A percentile compares a stretch with the other conserved stretches of the same genome.
These are phyloP conservation scores for Oryzias javanicus DNA, from an alignment of 2,113 vertebrate species.

Conservation along the genomic window DNA sequence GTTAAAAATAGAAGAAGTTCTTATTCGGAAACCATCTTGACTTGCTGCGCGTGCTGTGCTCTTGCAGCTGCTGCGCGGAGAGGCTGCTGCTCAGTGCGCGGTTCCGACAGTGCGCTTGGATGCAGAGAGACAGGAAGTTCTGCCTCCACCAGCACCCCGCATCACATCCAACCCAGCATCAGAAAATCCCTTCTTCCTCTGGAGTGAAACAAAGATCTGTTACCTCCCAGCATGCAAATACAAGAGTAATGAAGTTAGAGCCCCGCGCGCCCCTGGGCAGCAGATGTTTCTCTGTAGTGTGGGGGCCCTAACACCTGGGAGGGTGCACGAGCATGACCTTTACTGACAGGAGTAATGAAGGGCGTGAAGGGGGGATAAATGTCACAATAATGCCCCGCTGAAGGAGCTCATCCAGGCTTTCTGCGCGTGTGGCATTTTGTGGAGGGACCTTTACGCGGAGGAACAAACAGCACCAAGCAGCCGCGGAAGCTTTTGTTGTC, in stretches of 20 bases:
- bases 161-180: background rate
- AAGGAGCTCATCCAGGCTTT: slow-evolving; percentile 39
- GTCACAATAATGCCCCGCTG: slow-evolving; percentile 41
- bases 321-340: slow-evolving; percentile 55
- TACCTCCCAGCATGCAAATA: slow-evolving; percentile 9
- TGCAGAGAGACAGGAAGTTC: slow-evolving; percentile 59
- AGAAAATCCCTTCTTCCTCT: slow-evolving; percentile 1
- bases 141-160: slow-evolving; percentile 36
- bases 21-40: background rate
- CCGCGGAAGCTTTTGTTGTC: background rate
- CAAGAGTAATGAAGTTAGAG: slow-evolving; percentile 25
- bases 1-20: background rate
- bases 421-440: slow-evolving; percentile 1
- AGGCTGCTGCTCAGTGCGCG: slow-evolving; percentile 16
- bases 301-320: slow-evolving; percentile 32
- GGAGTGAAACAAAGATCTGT: slow-evolving; percentile 9
- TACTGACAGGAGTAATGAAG: slow-evolving; percentile 52
- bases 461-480: slow-evolving; percentile 10
- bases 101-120: slow-evolving; percentile 36
- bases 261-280: slow-evolving; percentile 8
- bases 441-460: background rate
- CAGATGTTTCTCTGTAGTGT: slow-evolving; percentile 17
- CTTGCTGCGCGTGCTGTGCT: background rate
- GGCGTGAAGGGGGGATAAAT: slow-evolving; percentile 40
- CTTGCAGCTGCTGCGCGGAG: background rate